These are phyloP conservation scores for Lasioglossum morio DNA, from an alignment of 2,888 invertebrate species.

Conservation along the genomic window DNA sequence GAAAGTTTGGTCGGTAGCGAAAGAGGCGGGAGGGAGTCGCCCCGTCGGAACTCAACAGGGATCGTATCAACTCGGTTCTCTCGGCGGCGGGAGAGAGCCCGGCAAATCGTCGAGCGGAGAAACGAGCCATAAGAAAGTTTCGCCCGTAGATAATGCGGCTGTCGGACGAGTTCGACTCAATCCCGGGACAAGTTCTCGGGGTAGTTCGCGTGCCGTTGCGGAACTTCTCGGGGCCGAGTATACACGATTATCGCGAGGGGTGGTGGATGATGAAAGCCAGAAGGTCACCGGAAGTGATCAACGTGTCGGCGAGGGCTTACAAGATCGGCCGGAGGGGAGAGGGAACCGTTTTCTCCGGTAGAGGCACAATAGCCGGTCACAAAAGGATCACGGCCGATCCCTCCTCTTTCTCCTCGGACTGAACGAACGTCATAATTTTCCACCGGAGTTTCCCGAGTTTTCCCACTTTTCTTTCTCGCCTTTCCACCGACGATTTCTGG, in stretches of 20 bases:
- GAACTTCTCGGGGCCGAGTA: slow-evolving; percentile 32
- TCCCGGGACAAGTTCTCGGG: slow-evolving; percentile 34
- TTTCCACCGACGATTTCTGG: neutral
- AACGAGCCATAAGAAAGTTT: slow-evolving; percentile 62
- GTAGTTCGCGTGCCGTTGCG: slow-evolving; percentile 26
- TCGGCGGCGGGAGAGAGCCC: slow-evolving; percentile 13
- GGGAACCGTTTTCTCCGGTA: slow-evolving; percentile 52
- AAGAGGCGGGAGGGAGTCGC: neutral
- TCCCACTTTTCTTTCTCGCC: slow-evolving; percentile 47
- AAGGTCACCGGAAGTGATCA: slow-evolving; percentile 68
- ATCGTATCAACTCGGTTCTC: slow-evolving; percentile 45
- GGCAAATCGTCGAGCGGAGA: slow-evolving; percentile 51
- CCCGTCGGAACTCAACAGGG: slow-evolving; percentile 4
- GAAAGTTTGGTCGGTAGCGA: neutral
- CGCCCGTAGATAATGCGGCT: slow-evolving; percentile 51
- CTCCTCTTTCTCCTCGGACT: slow-evolving; percentile 28
- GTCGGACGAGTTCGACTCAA: slow-evolving; percentile 48
- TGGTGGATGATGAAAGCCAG: slow-evolving; percentile 45
- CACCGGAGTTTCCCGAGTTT: slow-evolving; percentile 46
- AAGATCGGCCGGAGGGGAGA: neutral
- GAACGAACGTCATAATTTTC: slow-evolving; percentile 70
- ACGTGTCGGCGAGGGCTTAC: slow-evolving; percentile 54
- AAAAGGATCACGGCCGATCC: slow-evolving; percentile 64
- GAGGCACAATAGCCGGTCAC: slow-evolving; percentile 71
- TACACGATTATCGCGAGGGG: slow-evolving; percentile 49